Evolutionary conservation across 2,797 vertebrate species (phyloP).

Genomic region (Poeciliopsis infans): DNA sequence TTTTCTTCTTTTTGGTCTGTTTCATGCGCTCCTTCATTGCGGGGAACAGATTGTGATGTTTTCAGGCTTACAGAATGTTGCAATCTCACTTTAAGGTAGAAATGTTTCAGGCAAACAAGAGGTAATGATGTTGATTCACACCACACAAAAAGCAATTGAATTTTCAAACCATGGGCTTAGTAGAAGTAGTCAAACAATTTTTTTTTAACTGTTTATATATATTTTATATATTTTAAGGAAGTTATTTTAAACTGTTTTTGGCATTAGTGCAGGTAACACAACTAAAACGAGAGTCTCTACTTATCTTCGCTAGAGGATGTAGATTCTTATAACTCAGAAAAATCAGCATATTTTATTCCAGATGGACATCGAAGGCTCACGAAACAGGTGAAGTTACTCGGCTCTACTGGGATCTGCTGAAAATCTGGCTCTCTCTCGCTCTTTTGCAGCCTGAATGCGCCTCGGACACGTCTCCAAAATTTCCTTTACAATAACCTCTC

Average conservation of each 20-base stretch:
- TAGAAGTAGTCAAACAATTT: neutral
- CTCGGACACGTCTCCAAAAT: neutral
- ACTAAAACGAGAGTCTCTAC: neutral
- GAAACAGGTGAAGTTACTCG: neutral
- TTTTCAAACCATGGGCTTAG: neutral
- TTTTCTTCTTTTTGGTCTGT: slow-evolving; percentile 44
- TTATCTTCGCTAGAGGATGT: neutral
- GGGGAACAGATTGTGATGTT: slow-evolving; percentile 37
- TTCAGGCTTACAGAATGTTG: slow-evolving; percentile 57
- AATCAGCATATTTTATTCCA: neutral
- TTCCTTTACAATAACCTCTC: neutral
- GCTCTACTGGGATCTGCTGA: neutral
- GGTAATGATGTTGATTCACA: slow-evolving; percentile 19
- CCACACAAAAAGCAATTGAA: neutral
- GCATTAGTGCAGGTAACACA: neutral
- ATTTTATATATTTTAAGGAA: neutral
- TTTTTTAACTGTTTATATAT: neutral
- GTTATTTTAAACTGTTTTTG: neutral
- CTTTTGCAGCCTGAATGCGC: neutral
- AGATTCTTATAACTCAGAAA: neutral
- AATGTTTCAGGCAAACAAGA: slow-evolving; percentile 11
- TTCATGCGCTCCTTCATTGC: slow-evolving; percentile 67
- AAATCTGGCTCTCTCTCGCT: neutral
- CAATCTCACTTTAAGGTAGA: slow-evolving; percentile 22
- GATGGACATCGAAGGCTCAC: neutral